Conservation (phyloP, 2,113 vertebrate genomes). For the Plecturocebus donacophilus region DNA sequence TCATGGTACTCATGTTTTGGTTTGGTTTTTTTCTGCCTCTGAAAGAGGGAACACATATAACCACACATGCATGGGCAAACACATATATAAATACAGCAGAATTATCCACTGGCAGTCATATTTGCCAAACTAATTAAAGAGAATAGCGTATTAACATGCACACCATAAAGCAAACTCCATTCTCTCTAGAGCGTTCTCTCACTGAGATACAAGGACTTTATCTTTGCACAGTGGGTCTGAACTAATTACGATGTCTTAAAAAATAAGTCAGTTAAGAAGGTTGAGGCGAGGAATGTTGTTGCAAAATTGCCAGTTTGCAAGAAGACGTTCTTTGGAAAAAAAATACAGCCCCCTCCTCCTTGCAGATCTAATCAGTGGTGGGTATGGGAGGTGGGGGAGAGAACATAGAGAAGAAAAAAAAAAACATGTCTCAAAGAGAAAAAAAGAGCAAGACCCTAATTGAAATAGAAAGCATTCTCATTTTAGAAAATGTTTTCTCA, state of each 20-base stretch:
- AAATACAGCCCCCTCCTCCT: conserved; percentile 34
- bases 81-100: not conserved
- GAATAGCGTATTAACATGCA: conserved; percentile 61
- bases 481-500: conserved; percentile 91
- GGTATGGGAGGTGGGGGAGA: not conserved
- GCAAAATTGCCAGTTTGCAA: conserved; percentile 22
- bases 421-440: conserved; percentile 25
- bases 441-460: conserved; percentile 66
- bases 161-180: conserved; percentile 41
- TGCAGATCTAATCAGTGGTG: conserved; percentile 15
- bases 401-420: not conserved
- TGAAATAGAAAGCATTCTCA: conserved; percentile 90
- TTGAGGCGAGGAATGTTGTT: conserved; percentile 40
- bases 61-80: not conserved
- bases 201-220: conserved; percentile 70
- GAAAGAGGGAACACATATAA: not conserved
- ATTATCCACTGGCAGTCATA: not conserved
- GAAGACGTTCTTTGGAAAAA: conserved; percentile 57
- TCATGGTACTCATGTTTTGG: not conserved
- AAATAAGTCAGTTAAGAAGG: conserved; percentile 58
- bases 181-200: conserved; percentile 64
- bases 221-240: conserved; percentile 44
- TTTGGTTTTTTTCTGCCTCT: not conserved
- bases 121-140: conserved; percentile 70
- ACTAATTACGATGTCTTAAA: conserved; percentile 83